Evolutionary conservation across 2,888 invertebrate genomes (phyloP), one percentile per base, ranked within the genome.

Genomic region (Phlogophora meticulosa): DNA sequence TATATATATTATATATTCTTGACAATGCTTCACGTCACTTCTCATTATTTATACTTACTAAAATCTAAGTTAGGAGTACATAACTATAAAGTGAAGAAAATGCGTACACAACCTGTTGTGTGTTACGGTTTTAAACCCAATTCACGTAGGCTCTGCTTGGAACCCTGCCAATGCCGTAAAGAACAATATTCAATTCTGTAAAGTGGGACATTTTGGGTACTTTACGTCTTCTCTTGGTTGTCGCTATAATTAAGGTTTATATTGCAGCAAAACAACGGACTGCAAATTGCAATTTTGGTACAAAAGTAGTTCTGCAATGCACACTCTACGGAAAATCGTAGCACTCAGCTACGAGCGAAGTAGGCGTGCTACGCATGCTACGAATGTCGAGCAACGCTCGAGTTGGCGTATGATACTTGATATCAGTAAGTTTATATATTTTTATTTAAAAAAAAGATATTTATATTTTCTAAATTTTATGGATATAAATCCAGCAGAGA

Each of bases 71-170:
- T 56, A 60, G 15, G 34, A 42, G 15, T 48, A 48, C 38, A 42
- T 11, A 58, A 48, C 57, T 49, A 49, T 64, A 70, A 63, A 66
- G n/a, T 61, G 10, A 45, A 76, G 40, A 58, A 58, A 61, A 55
- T 67, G 45, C 45, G 67, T 56, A 62, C 13, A 2, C 55, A 72
- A 77, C 75, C 77, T 77, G 75, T 76, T 77, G 75, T 74, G 24
- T 38, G 36, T 40, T 36, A 58, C 38, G 45, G 52, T 53, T 57
- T 72, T 45, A 10, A 59, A 57, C 22, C 22, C 68, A 52, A 56
- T 11, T 20, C 77, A 76, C 77, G 78, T 62, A 61, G 55, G 36
- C 49, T 32, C 0, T 17, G 11, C 20, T 59, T 72, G 75, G 72
- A 51, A 20, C 15, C 34, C 32, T 62, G 72, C 78, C 75, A 76